Percentiles rank a stretch among this genome's conserved stretches.
These are phyloP conservation scores for Scyliorhinus canicula DNA, from an alignment of 2,797 vertebrate species.

Conservation along the genomic window DNA sequence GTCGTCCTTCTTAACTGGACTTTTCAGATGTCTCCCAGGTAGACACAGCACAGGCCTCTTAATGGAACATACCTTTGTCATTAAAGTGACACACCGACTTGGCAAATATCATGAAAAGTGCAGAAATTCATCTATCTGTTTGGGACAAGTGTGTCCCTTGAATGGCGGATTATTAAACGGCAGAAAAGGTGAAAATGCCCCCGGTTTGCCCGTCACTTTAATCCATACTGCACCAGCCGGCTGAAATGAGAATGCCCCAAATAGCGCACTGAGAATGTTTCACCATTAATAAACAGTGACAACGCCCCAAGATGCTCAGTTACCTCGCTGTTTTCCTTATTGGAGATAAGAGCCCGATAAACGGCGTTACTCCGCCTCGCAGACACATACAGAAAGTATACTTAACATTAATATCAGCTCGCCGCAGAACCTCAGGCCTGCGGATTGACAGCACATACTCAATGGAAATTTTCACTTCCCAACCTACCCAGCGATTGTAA, in stretches of 20 bases:
- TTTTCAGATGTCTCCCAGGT: neutral
- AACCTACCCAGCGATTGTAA: neutral
- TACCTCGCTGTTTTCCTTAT: neutral
- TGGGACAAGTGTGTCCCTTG: neutral
- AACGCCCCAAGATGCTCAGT: neutral
- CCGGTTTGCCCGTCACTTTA: neutral
- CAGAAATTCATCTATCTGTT: neutral
- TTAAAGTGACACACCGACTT: neutral
- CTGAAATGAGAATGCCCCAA: neutral
- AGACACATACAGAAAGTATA: neutral
- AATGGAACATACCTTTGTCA: neutral
- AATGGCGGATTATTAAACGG: neutral
- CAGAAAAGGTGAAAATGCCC: neutral
- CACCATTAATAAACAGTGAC: neutral
- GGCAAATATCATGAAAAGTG: neutral
- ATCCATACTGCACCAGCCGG: neutral
- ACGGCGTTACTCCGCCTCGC: neutral
- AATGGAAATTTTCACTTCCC: neutral
- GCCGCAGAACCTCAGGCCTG: neutral
- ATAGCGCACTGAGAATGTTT: neutral
- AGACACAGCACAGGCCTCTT: neutral
- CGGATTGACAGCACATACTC: constrained; percentile 10
- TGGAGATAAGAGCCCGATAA: no score
- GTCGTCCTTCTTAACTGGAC: no score
- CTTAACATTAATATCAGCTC: neutral